Evolutionary conservation across 2,797 vertebrate species (phyloP).

Genomic region (Siniperca obscura): DNA sequence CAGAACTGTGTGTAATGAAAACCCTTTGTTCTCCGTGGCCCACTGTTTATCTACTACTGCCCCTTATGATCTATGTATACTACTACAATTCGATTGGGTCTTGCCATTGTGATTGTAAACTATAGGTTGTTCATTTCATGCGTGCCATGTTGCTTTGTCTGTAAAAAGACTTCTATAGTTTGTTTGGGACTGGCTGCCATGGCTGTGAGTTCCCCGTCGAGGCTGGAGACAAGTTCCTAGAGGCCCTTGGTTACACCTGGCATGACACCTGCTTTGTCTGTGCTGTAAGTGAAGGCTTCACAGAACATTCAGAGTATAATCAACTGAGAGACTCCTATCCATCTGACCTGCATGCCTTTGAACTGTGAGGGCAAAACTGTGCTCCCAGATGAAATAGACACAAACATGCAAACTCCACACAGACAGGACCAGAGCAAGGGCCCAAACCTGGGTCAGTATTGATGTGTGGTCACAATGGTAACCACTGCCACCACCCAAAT

Average conservation of each 20-base stretch:
- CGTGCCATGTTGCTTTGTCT: constrained; percentile 10
- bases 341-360: neutral
- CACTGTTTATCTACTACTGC: neutral
- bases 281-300: constrained; percentile 86
- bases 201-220: constrained; percentile 98
- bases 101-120: neutral
- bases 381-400: neutral
- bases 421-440: no score
- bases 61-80: neutral
- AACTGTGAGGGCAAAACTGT: neutral
- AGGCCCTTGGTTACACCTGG: constrained; percentile 95
- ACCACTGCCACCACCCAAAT: no score
- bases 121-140: neutral
- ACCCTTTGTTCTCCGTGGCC: neutral
- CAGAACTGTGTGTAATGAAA: neutral
- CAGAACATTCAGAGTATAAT: neutral
- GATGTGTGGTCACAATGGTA: no score
- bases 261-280: constrained; percentile 99
- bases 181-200: constrained; percentile 94
- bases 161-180: constrained; percentile 91
- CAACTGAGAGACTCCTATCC: neutral
- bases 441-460: no score
- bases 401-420: neutral
- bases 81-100: neutral
- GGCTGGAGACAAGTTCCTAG: constrained; percentile 96